phyloP scores from a whole-genome alignment of 2,797 vertebrate genomes.

The Mionectes olivaceus region DNA sequence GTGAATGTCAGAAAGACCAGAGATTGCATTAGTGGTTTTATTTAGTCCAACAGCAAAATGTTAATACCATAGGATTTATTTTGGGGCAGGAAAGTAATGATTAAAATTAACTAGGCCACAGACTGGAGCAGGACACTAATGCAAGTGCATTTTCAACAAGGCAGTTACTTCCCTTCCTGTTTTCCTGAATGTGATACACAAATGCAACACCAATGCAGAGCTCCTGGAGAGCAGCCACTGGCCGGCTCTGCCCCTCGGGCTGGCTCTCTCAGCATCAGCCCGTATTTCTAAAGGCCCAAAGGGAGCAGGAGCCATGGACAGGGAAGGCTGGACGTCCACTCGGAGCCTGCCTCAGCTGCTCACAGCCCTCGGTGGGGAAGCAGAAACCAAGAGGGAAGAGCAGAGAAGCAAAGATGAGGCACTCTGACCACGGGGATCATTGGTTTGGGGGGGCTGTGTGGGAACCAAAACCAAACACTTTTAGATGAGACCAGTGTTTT shows the following conservation, averaged over 20 bases:
- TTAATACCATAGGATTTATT: background rate
- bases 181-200: background rate
- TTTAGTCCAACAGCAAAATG: background rate
- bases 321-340: background rate
- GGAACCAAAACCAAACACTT: background rate
- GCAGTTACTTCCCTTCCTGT: background rate
- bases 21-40: background rate
- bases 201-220: background rate
- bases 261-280: background rate
- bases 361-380: background rate
- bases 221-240: background rate
- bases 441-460: fast-evolving
- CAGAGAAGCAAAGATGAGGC: background rate
- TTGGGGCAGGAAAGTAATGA: background rate
- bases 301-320: background rate
- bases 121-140: background rate
- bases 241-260: background rate
- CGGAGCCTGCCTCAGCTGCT: background rate
- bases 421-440: background rate
- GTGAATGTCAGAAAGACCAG: background rate
- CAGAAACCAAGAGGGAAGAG: background rate
- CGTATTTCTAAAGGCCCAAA: background rate
- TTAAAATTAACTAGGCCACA: background rate
- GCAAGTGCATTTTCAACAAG: background rate
- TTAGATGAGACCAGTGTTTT: background rate